Base-by-base conservation (phyloP, 2,113 vertebrate species). In the Podarcis muralis region DNA sequence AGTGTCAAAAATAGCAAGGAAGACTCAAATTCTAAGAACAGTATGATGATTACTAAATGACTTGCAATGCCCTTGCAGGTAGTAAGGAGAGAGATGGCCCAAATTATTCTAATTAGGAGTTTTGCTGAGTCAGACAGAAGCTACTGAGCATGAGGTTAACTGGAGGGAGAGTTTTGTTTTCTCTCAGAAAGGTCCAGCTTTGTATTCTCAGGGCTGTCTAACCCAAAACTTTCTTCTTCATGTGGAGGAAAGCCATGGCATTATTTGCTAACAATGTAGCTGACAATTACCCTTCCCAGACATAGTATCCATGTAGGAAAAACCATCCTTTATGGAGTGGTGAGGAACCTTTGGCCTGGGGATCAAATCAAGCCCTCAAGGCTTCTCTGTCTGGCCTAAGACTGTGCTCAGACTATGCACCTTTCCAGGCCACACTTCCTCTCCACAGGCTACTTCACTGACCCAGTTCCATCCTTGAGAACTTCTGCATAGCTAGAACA, bases 11-110 rank as follows among this genome's bases (percentile, higher is more conserved):
- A 1, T 0, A 22, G 22, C 0, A 81, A 66, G 72, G 40, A 88
- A 76, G 74, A 92, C 85, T 20, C 88, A 53, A 87, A 92, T 94
- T 93, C 93, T 87, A 93, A 91, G 94, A 80, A 86, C 89, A 92
- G 35, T 75, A 22, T 86, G 48, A 89, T 94, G 76, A 4, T 91
- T 81, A 90, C 35, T 86, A 62, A 93, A 95, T 88, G 93, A 89
- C 76, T 93, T 86, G 22, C 90, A 94, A 90, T 93, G 90, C 93
- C 92, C 89, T 65, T 75, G 9, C 2, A 40, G 75, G 82, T 6
- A 57, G 66, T 1, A 68, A 69, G 71, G 76, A 76, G 18, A 79
- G 43, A 84, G 71, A 65, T 3, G 8, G 86, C 79, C 81, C 35
- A n/a, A 68, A 92, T 0, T 53, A 6, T 3, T 65, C 83, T 27